Percentiles rank a stretch among this genome's conserved stretches.
Evolutionary conservation across 2,888 invertebrate genomes (phyloP).

Genomic region (Netelia virgata): DNA sequence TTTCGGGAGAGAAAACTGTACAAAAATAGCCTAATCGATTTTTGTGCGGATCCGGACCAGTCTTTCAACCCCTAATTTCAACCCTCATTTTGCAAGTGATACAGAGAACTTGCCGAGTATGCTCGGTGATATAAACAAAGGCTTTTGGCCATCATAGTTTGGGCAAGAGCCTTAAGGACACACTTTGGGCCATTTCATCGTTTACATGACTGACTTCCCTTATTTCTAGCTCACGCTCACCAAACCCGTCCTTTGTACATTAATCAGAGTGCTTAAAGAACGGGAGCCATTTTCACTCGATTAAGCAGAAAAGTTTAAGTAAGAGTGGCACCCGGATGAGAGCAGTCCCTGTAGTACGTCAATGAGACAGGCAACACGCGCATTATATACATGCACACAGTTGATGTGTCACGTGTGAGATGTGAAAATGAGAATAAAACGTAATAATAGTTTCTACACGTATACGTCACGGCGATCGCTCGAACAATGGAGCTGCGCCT

Average conservation of each 20-base stretch:
- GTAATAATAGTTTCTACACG: background rate
- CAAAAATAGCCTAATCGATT: too few species aligned
- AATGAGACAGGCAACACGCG: background rate
- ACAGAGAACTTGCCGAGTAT: constrained; percentile 3
- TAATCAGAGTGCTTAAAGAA: constrained; percentile 65
- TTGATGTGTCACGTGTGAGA: background rate
- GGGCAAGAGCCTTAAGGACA: constrained; percentile 14
- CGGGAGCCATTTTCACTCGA: constrained; percentile 64
- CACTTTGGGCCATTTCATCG: constrained; percentile 31
- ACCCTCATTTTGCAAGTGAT: background rate
- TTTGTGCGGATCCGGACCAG: too few species aligned
- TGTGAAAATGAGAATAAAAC: background rate
- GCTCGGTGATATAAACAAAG: constrained; percentile 33
- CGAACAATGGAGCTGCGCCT: background rate
- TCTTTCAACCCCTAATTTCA: too few species aligned
- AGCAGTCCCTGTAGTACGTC: background rate
- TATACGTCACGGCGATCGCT: background rate
- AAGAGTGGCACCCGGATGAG: constrained; percentile 45
- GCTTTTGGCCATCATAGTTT: constrained; percentile 12
- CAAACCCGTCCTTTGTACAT: constrained; percentile 53
- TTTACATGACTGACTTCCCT: constrained; percentile 47
- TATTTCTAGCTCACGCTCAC: constrained; percentile 10
- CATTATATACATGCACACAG: background rate
- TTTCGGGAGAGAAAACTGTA: too few species aligned
- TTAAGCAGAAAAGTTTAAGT: constrained; percentile 64